Evolutionary conservation across 2,888 invertebrate genomes (phyloP).

Genomic region (Diaprepes abbreviatus): DNA sequence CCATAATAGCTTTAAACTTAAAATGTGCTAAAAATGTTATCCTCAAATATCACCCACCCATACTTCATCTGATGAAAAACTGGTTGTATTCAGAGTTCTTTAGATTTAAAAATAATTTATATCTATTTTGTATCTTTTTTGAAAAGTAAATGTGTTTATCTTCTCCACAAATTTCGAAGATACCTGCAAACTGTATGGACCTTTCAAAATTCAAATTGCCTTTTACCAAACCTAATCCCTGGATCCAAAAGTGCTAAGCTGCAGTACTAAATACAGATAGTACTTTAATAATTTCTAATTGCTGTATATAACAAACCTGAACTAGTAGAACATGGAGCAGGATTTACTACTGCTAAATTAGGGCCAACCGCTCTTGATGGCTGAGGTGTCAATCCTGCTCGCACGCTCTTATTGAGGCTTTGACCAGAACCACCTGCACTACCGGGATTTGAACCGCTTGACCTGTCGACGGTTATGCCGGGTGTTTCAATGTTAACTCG

Average conservation of each 20-base stretch:
- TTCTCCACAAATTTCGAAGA: too few species aligned
- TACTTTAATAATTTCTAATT: neutral
- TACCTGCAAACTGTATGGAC: too few species aligned
- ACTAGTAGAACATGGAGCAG: conserved; percentile 77
- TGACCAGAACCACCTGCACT: conserved; percentile 70
- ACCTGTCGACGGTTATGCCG: conserved; percentile 64
- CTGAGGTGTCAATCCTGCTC: conserved; percentile 61
- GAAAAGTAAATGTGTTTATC: too few species aligned
- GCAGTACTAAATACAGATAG: too few species aligned
- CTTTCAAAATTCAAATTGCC: conserved; percentile 18
- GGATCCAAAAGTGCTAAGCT: too few species aligned
- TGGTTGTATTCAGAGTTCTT: too few species aligned
- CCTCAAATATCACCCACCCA: too few species aligned
- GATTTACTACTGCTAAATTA: conserved; percentile 75
- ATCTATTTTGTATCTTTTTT: too few species aligned
- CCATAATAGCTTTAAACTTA: too few species aligned
- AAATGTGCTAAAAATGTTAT: too few species aligned
- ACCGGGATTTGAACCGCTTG: conserved; percentile 61
- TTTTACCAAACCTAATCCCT: neutral
- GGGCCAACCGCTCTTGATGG: conserved; percentile 66
- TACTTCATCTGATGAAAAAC: too few species aligned
- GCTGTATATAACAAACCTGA: conserved; percentile 75
- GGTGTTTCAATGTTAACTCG: conserved; percentile 66
- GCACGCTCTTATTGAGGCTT: conserved; percentile 67
- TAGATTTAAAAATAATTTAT: too few species aligned